Evolutionary conservation across 2,888 invertebrate species (phyloP), one percentile per base, ranked within the genome.

Genomic region (Arrhopalites spinosus): DNA sequence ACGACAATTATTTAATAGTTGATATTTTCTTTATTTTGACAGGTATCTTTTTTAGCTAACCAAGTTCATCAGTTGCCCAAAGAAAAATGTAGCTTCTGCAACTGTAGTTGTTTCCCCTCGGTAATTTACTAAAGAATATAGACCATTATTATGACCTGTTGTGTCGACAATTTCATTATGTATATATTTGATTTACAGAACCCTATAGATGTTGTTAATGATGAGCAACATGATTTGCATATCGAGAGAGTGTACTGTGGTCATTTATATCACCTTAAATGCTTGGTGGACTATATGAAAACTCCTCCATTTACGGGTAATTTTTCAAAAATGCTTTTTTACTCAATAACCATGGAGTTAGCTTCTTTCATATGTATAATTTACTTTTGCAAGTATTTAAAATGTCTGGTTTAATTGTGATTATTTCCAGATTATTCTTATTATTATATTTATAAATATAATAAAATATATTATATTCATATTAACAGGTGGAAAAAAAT

Each of bases 231-330:
- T 15, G 88, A 89, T 77, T 85, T 86, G 74, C 90, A 90, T 83
- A 88, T 91, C 29, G 92, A 92, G 84, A 87, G 91, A 79, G 88
- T 92, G 0, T 92, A 90, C 83, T 92, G 92, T 84, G 90, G 91
- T 0, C 92, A 92, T 85, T 84, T 92, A 11, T 92, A 90, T 85
- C 92, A 92, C 85, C 86, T 89, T 81, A 88, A 88, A 63, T 92
- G 92, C 84, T 87, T 92, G 56, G 87, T 90, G 80, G 87, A 85
- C 66, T 91, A 89, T 84, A 88, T 92, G 87, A 90, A 90, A 82
- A 89, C 89, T 74, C 92, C 92, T 15, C 92, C 92, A 45, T 92
- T 92, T 86, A 88, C 89, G 82, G 89, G 88, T 88, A 84, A 81
- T 53, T 88, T 36, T 36, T 36, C 36, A 3, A 36, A 36, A n/a